Base-by-base conservation (phyloP, 2,888 invertebrate genomes). In the Agapostemon virescens region DNA sequence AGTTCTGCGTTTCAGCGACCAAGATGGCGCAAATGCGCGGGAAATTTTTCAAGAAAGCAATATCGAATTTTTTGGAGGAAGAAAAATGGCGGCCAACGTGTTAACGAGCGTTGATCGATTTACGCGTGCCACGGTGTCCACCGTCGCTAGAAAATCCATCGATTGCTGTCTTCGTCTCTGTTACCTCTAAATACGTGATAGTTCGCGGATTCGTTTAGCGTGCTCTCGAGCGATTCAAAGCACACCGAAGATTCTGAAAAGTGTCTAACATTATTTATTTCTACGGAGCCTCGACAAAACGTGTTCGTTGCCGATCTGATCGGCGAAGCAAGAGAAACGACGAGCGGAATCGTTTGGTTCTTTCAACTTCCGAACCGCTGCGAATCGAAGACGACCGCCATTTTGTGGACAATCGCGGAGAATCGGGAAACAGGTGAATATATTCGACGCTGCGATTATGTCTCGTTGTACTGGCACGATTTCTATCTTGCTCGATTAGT, bases 381-480 rank as follows among this genome's bases (percentile, higher is more conserved):
- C 11, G 49, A 1, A 11, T 49, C 49, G 68, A 23, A 74, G 49
- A 49, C 20, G n/a, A 13, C 23, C 23, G 52, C 52, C n/a, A 52
- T 52, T 63, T 68, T 17, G 63, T 26, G 52, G 33, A 49, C 30
- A 38, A 5, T 11, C 20, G 30, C 20, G 66, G 36, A 26, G 26
- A 38, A 52, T 26, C 26, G 23, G 7, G 49, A 64, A 26, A 13
- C 42, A 45, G 42, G 20, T 4, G 42, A 26, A 15, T 26, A 15
- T 26, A 23, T 49, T 55, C 55, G 26, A 30, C 49, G 67, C 85
- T 85, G 85, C 77, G 83, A 84, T 85, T 85, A 85, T 84, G 85
- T 85, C 85, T 36, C 82, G 74, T 84, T 82, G 82, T 76, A 49
- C 49, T 2, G 68, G 70, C 74, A 73, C 81, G 63, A 74, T 74